A percentile compares a stretch with the other conserved stretches of the same genome.
Evolutionary conservation across 2,113 vertebrate genomes (phyloP).

Genomic region (Peromyscus maniculatus): DNA sequence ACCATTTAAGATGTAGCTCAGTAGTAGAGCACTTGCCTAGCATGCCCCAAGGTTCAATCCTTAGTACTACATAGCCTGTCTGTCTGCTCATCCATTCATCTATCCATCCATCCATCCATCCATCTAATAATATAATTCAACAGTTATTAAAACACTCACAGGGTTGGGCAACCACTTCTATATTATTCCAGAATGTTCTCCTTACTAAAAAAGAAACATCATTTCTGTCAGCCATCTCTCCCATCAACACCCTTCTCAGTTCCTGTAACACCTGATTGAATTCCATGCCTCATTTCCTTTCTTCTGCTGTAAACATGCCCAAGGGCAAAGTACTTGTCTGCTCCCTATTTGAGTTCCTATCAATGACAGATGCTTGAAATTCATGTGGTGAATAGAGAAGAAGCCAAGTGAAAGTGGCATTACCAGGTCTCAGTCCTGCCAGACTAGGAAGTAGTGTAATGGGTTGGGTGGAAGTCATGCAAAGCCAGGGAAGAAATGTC

Average conservation of each 20-base stretch:
- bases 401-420: background rate
- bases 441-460: background rate
- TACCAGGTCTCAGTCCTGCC: background rate
- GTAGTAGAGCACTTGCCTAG: background rate
- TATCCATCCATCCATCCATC: background rate
- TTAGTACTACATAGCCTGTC: background rate
- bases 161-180: background rate
- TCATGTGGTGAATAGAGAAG: background rate
- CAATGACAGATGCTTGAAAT: background rate
- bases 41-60: background rate
- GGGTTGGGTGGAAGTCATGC: background rate
- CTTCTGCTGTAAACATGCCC: background rate
- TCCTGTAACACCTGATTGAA: background rate
- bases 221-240: background rate
- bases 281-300: background rate
- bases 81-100: background rate
- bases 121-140: background rate
- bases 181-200: background rate
- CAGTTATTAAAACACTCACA: background rate
- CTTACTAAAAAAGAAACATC: background rate
- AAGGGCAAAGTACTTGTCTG: background rate
- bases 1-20: background rate
- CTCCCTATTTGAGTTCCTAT: background rate
- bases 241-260: background rate
- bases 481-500: background rate